Conservation (phyloP, 2,113 vertebrate genomes). For the Pachypanchax playfairii region DNA sequence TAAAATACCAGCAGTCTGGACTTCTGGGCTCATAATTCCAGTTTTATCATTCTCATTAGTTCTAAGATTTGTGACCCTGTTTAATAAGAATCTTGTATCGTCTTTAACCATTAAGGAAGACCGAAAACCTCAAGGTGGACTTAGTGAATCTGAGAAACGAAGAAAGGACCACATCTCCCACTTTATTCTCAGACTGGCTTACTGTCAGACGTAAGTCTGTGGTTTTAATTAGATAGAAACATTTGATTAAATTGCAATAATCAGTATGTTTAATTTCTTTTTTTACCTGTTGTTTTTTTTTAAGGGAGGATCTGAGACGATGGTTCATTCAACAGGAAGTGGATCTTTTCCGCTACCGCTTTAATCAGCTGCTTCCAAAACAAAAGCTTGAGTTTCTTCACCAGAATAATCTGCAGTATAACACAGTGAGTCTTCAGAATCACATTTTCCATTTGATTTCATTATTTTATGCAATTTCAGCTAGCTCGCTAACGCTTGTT, state of each 20-base stretch:
- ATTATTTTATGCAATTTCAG: too few species aligned
- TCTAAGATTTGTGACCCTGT: neutral
- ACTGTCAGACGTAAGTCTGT: slow-evolving; percentile 91
- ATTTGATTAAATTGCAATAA: neutral
- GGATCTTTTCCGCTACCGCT: slow-evolving; percentile 92
- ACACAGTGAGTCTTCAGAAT: slow-evolving; percentile 81
- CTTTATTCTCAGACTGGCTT: slow-evolving; percentile 96
- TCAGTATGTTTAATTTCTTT: neutral
- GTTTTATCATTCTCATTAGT: too few species aligned
- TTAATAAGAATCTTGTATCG: too few species aligned
- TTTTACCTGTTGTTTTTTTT: too few species aligned
- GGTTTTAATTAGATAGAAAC: neutral
- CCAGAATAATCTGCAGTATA: slow-evolving; percentile 86
- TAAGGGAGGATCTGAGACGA: slow-evolving; percentile 92
- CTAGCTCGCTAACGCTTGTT: too few species aligned
- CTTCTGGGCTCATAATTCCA: too few species aligned
- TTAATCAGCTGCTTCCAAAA: slow-evolving; percentile 71
- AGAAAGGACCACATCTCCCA: slow-evolving; percentile 97
- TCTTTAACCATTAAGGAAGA: slow-evolving; percentile 75
- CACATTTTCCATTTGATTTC: neutral
- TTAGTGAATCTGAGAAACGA: slow-evolving; percentile 82
- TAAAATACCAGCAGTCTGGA: neutral
- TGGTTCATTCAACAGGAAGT: slow-evolving; percentile 99
- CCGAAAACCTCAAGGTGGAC: slow-evolving; percentile 47
- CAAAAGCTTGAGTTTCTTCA: slow-evolving; percentile 87